Conservation (phyloP, 2,113 vertebrate genomes). For the Sapayoa aenigma region DNA sequence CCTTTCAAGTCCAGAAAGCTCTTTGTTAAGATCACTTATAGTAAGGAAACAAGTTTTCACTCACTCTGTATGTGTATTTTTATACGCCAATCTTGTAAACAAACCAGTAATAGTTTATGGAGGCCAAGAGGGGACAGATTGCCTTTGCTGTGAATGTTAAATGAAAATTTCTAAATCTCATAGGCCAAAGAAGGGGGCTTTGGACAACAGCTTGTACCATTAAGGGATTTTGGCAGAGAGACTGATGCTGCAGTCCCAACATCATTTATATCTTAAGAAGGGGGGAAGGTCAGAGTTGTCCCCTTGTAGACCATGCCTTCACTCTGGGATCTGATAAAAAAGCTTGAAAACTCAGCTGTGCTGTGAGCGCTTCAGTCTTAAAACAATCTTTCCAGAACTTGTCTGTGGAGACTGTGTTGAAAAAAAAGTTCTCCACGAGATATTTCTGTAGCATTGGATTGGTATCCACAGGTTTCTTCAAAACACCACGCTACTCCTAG, state of each 20-base stretch:
- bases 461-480: not conserved
- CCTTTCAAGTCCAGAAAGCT: conserved; percentile 39
- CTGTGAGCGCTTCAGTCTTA: not conserved
- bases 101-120: not conserved
- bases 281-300: not conserved
- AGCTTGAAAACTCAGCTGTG: not conserved
- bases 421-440: not conserved
- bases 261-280: not conserved
- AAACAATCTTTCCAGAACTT: not conserved
- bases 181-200: not conserved
- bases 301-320: not conserved
- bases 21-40: conserved; percentile 40
- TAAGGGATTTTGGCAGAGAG: not conserved
- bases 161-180: not conserved
- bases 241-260: not conserved
- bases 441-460: not conserved
- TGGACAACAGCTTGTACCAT: not conserved
- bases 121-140: not conserved
- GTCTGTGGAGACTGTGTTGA: not conserved
- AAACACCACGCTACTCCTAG: not conserved
- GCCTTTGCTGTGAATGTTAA: not conserved
- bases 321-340: not conserved
- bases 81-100: conserved; percentile 23
- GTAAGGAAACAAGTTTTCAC: conserved; percentile 51
- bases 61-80: conserved; percentile 13